These are phyloP conservation scores for Daphoenositta chrysoptera DNA, from an alignment of 2,113 vertebrate species.

Conservation along the genomic window DNA sequence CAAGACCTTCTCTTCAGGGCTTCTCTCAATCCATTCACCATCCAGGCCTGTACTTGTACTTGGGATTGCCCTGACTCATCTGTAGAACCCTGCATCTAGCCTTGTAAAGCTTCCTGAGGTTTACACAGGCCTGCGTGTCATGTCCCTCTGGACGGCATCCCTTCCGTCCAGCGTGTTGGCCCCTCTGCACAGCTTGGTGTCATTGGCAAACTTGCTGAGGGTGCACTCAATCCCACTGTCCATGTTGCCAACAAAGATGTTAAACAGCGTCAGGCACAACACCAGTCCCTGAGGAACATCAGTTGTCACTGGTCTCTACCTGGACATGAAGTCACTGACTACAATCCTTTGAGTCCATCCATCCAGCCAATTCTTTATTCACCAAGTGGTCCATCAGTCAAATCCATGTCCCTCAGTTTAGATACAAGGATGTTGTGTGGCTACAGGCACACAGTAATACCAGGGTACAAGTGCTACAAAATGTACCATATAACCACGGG, in stretches of 20 bases:
- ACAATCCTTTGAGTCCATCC: neutral
- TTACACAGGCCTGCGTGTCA: neutral
- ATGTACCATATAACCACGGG: neutral
- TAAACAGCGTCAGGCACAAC: neutral
- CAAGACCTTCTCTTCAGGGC: neutral
- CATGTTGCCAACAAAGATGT: neutral
- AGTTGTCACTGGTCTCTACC: neutral
- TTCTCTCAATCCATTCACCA: neutral
- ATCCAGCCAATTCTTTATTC: neutral
- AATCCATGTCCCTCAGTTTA: neutral
- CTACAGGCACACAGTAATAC: neutral
- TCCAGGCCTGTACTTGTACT: neutral
- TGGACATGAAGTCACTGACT: neutral
- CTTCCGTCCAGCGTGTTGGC: neutral
- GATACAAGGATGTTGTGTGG: neutral
- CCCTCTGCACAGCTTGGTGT: neutral
- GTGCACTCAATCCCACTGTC: neutral
- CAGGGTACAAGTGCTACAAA: neutral
- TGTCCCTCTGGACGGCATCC: neutral
- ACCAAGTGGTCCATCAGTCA: neutral
- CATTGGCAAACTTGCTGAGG: neutral
- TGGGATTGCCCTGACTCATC: neutral
- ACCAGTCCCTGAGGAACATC: neutral
- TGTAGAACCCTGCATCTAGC: neutral
- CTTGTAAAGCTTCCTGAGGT: neutral